Base-by-base conservation (phyloP, 2,888 invertebrate genomes). In the Hetaerina titia region DNA sequence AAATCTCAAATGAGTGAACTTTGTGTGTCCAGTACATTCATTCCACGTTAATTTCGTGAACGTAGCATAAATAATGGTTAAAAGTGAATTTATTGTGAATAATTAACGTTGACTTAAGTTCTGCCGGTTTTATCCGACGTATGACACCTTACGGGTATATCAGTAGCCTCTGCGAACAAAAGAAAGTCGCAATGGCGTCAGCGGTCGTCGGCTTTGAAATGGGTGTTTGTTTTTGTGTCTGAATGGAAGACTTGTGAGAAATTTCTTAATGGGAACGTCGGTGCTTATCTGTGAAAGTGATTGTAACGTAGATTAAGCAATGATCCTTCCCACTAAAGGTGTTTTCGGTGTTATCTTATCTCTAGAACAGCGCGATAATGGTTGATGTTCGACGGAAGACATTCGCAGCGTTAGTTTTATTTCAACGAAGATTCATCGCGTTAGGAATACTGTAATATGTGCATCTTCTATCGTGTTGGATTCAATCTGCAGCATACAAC, bases 121-220 rank as follows among this genome's bases (percentile, higher is more conserved):
- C 89, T 57, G 89, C n/a, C 13, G 56, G 8, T 57, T 56, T n/a
- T 22, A 22, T 89, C 57, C 15, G 11, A 22, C 57, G 56, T 6
- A 57, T 57, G 56, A 89, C 57, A 89, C 89, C 89, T 19, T 4
- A 13, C 60, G n/a, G 19, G 6, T 57, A 1, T 22, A n/a, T 15
- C 9, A 31, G n/a, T 58, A n/a, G n/a, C 89, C 31, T 7, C n/a
- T 0, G 56, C 8, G 22, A 57, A 89, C 89, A 89, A 89, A 89
- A n/a, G 89, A 89, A 15, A n/a, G n/a, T 89, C 89, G 89, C 89
- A 19, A 58, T 89, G 58, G 89, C 89, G 89, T 89, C 89, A 17
- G n/a, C 89, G 89, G 89, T n/a, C 57, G 89, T 57, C 89, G 22
- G 19, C 89, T 89, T 89, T 89, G 89, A 89, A 89, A 22, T 57